Base-by-base conservation (phyloP, 2,888 invertebrate species). In the Acanthosepion esculentum region DNA sequence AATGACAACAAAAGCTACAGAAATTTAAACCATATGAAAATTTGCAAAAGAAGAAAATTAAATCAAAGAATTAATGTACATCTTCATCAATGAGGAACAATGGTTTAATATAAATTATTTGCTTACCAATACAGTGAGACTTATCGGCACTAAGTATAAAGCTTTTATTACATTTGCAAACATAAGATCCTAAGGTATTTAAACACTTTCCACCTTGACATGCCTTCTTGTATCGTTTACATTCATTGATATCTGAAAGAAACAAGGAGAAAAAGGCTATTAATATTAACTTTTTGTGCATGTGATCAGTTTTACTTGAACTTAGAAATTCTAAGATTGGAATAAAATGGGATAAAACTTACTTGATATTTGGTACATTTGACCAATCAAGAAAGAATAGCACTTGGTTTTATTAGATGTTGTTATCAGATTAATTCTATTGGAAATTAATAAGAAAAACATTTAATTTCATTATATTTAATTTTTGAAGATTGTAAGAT, bases 241-340 rank as follows among this genome's bases (percentile, higher is more conserved):
- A 95, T 64, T 95, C 95, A 91, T 95, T 64, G 26, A 95, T 78
- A 94, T 95, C 95, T 95, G 55, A 29, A 94, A 94, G 6, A 59
- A 7, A 41, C 92, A 33, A 29, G 12, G 18, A n/a, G 33, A 78
- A 78, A 59, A 4, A 59, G 23, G 7, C 33, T n/a, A n/a, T 78
- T 78, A n/a, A 78, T 33, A n/a, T 78, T 59, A 59, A 59, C n/a
- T 33, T 78, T 78, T 78, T n/a, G 20, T 15, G 18, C 12, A n/a
- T n/a, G 20, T 78, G 15, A 12, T n/a, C 15, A 78, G n/a, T n/a
- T 78, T 78, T 12, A 78, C 8, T 29, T 78, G n/a, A 78, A n/a
- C 10, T 78, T 12, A 29, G 29, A 78, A 8, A n/a, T 78, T n/a
- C 7, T 64, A 64, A 64, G 26, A 64, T 78, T 78, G 29, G 8